Evolutionary conservation across 2,113 vertebrate genomes (phyloP), one percentile per base, ranked within the genome.

Genomic region (Anolis sagrei): DNA sequence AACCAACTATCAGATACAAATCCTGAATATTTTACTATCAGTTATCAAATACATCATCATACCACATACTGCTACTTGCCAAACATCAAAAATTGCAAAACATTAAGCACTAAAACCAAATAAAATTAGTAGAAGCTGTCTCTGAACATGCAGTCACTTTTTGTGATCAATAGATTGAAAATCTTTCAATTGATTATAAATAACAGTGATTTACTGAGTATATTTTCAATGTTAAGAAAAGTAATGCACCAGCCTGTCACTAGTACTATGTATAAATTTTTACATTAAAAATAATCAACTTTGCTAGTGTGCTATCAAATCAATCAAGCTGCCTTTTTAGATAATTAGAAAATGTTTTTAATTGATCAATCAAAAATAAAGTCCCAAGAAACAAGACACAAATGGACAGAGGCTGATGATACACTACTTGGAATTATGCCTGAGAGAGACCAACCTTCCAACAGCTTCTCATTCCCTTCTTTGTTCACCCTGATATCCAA

Each of bases 401-500:
- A 13, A 48, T 70, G 73, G 49, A 29, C 32, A 79, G 9, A 72
- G 44, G 75, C 3, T 69, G 25, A 44, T 27, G 73, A 70, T 3
- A 83, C 32, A 62, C 11, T n/a, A 69, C 32, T 39, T 69, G 64
- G 8, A 32, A 77, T 39, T 6, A 29, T 85, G 54, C 36, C 68
- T 83, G 44, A 68, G 81, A 84, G 5, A 1, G 1, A 80, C 92
- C 80, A 89, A 97, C 97, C 93, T 92, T 54, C 78, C 84, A 94
- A 90, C 21, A 94, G 86, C 69, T 82, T 90, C 25, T 90, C 93
- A 68, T 89, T 92, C 84, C 92, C 92, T n/a, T 95, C 92, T 49
- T 91, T 83, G 75, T 94, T 91, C 88, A 95, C 90, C 0, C 89
- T 92, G 36, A 96, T 94, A 87, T 97, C 95, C 79, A 97, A 90